A percentile compares a stretch with the other conserved stretches of the same genome.
Conservation (phyloP, 2,888 invertebrate genomes). For the Adelphocoris suturalis region DNA sequence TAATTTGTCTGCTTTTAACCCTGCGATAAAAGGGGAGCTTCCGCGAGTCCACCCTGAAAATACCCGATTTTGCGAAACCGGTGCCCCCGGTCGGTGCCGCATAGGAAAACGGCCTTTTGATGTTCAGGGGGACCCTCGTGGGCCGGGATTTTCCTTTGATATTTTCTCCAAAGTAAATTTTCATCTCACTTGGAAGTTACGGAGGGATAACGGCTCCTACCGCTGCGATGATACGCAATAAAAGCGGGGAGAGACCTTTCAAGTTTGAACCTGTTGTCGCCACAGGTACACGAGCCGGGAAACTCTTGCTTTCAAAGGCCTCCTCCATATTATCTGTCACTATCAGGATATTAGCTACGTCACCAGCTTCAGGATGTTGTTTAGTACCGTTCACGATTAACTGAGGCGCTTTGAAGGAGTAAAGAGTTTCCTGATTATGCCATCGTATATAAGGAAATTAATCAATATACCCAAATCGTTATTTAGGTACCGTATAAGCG, state of each 20-base stretch:
- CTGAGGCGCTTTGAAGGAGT: no score
- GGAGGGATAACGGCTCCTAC: not conserved
- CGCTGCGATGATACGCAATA: constrained; percentile 3
- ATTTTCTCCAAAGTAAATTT: not conserved
- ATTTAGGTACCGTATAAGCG: no score
- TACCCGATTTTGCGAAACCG: not conserved
- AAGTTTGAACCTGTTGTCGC: constrained; percentile 21
- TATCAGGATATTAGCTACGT: constrained; percentile 11
- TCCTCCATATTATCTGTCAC: constrained; percentile 3
- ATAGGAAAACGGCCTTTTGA: constrained; percentile 13
- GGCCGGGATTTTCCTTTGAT: not conserved
- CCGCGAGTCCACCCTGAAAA: constrained; percentile 13
- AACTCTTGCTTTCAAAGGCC: not conserved
- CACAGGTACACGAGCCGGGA: not conserved
- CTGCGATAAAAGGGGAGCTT: not conserved
- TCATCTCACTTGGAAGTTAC: not conserved
- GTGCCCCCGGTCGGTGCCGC: not conserved
- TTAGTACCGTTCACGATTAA: not conserved
- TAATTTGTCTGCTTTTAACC: constrained; percentile 3
- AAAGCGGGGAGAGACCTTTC: no score
- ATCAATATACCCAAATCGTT: no score
- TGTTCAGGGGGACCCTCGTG: not conserved
- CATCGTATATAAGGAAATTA: no score
- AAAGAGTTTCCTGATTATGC: no score
- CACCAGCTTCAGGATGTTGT: not conserved